These are phyloP conservation scores for Drosophila mimetica DNA, from an alignment of 2,888 invertebrate species.

Conservation along the genomic window DNA sequence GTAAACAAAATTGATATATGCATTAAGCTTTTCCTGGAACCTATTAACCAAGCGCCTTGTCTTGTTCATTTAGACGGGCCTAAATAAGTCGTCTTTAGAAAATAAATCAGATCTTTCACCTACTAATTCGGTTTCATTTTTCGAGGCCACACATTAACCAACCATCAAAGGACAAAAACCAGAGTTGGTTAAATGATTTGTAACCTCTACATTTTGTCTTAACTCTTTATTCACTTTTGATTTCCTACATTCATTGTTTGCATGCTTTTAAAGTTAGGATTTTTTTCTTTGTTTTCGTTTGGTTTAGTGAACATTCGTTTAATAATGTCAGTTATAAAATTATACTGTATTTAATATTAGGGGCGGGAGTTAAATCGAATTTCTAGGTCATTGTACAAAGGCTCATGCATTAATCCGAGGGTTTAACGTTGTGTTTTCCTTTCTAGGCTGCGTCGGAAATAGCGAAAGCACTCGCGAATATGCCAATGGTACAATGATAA, in stretches of 20 bases:
- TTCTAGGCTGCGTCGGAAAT: not conserved
- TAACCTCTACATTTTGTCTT: constrained; percentile 26
- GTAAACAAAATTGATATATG: constrained; percentile 3
- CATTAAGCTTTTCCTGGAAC: constrained; percentile 21
- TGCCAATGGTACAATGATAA: constrained; percentile 33
- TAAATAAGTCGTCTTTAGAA: not conserved
- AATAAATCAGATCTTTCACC: constrained; percentile 1
- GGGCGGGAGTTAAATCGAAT: constrained; percentile 27
- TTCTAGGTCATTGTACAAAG: constrained; percentile 42
- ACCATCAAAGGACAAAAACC: not conserved
- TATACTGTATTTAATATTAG: constrained; percentile 30
- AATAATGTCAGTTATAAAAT: constrained; percentile 44
- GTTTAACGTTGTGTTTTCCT: not conserved
- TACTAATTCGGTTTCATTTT: not conserved
- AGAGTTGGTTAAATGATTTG: constrained; percentile 8
- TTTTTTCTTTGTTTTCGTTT: constrained; percentile 45
- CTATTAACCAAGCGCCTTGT: constrained; percentile 13
- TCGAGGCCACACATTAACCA: not conserved
- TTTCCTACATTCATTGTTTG: constrained; percentile 47
- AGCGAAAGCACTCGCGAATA: not conserved
- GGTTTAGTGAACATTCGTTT: constrained; percentile 48
- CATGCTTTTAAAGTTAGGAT: constrained; percentile 47
- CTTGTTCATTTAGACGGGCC: constrained; percentile 38
- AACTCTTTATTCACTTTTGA: constrained; percentile 44
- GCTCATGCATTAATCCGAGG: constrained; percentile 16